A percentile compares a stretch with the other conserved stretches of the same genome.
Evolutionary conservation across 2,797 vertebrate genomes (phyloP).

Genomic region (Helarctos malayanus): DNA sequence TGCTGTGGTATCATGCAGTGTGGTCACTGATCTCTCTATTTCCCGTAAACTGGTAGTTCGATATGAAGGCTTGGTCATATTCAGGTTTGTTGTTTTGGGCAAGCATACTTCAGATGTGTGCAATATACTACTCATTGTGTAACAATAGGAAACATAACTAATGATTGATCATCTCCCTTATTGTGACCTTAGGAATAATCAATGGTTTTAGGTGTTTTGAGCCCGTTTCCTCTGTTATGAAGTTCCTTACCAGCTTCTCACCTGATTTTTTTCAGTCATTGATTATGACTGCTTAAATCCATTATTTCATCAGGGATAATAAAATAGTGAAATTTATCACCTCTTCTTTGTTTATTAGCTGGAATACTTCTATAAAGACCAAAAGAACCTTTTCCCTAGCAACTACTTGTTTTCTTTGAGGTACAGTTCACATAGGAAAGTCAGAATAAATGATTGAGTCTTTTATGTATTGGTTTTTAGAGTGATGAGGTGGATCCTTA

Average conservation of each 20-base stretch:
- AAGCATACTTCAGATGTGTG: background rate
- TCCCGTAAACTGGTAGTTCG: background rate
- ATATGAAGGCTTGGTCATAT: background rate
- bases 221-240: background rate
- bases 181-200: background rate
- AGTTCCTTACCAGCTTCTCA: background rate
- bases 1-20: background rate
- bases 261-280: conserved; percentile 7
- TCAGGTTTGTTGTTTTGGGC: background rate
- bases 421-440: background rate
- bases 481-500: background rate
- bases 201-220: background rate
- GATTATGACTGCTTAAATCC: background rate
- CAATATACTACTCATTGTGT: background rate
- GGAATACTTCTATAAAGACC: background rate
- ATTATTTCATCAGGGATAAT: conserved; percentile 5
- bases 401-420: background rate
- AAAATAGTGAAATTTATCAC: conserved; percentile 37
- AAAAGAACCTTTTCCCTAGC: background rate
- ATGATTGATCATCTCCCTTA: background rate
- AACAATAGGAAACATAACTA: background rate
- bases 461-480: background rate
- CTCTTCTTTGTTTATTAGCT: background rate
- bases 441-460: background rate
- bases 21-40: background rate